A percentile compares a stretch with the other conserved stretches of the same genome.
These are phyloP conservation scores for Tetranychus piercei DNA, from an alignment of 2,888 invertebrate genomes.

Conservation along the genomic window DNA sequence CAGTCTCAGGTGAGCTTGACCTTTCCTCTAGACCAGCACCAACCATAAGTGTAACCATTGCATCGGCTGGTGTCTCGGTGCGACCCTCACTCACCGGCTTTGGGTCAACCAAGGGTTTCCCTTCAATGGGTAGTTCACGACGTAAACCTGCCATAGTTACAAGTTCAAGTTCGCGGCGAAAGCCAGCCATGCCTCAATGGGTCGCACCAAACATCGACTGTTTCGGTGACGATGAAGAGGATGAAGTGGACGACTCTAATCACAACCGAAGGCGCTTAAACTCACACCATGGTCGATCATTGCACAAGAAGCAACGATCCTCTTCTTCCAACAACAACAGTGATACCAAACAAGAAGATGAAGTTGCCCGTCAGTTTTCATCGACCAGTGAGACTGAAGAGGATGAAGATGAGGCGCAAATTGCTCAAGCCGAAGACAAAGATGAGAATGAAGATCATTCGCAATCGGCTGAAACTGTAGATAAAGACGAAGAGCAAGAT, in stretches of 20 bases:
- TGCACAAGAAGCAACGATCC: no score
- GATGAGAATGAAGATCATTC: background rate
- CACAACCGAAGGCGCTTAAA: background rate
- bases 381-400: no score
- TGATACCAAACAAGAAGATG: no score
- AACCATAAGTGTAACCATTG: no score
- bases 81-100: no score
- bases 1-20: slow-evolving; percentile 16
- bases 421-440: background rate
- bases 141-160: slow-evolving; percentile 21
- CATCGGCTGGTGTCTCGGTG: no score
- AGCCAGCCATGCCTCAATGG: slow-evolving; percentile 92
- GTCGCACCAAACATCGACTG: slow-evolving; percentile 58
- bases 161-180: slow-evolving; percentile 43
- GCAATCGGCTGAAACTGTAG: background rate
- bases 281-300: no score
- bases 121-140: slow-evolving; percentile 15
- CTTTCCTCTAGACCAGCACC: slow-evolving; percentile 7
- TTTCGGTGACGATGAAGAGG: slow-evolving; percentile 30
- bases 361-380: no score
- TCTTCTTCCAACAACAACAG: no score
- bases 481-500: background rate
- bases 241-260: slow-evolving; percentile 26
- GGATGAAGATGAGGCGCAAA: no score
- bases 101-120: background rate